Conservation (phyloP, 2,797 vertebrate genomes). For the Neosalanx taihuensis region DNA sequence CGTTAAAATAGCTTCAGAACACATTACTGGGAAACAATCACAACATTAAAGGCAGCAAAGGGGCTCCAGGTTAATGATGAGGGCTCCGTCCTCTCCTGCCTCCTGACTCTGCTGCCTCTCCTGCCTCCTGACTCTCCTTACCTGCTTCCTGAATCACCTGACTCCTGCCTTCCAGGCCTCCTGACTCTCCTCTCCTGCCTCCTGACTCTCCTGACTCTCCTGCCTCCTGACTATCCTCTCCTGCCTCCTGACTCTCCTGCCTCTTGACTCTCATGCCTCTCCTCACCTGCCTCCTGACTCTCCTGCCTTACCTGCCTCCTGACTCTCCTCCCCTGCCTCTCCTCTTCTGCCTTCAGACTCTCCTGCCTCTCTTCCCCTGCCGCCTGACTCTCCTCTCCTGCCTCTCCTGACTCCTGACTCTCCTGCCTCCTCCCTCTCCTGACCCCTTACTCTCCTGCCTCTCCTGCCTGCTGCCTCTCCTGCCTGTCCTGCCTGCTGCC, state of each 20-base stretch:
- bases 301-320: too few species aligned
- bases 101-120: too few species aligned
- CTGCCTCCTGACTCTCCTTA: too few species aligned
- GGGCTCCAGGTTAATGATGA: not conserved
- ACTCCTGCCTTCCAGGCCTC: not conserved
- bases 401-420: too few species aligned
- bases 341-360: too few species aligned
- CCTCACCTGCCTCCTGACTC: too few species aligned
- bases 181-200: not conserved
- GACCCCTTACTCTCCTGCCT: not conserved
- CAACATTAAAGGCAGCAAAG: not conserved
- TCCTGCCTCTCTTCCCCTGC: too few species aligned
- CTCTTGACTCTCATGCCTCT: too few species aligned
- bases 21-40: constrained; percentile 5
- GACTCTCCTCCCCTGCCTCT: not conserved
- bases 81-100: not conserved
- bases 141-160: not conserved
- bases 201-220: too few species aligned
- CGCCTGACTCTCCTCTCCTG: not conserved
- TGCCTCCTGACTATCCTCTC: too few species aligned
- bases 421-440: not conserved
- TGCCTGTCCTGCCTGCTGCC: not conserved
- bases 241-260: too few species aligned
- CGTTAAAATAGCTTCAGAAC: not conserved
- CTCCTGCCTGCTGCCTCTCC: not conserved